Percentiles rank a stretch among this genome's conserved stretches.
These are phyloP conservation scores for Macroramphosus scolopax DNA, from an alignment of 2,797 vertebrate species.

Conservation along the genomic window DNA sequence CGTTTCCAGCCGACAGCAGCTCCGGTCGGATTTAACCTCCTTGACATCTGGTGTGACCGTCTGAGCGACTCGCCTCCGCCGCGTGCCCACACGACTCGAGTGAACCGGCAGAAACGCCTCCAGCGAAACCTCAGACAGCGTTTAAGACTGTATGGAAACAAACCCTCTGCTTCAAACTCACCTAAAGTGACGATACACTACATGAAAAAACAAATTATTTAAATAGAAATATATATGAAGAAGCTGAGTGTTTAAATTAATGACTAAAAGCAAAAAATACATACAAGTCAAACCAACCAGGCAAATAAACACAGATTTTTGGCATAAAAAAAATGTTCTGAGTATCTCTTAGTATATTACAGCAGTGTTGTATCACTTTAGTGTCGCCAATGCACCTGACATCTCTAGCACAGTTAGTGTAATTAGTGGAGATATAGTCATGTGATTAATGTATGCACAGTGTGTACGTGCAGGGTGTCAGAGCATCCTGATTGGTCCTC, in stretches of 20 bases:
- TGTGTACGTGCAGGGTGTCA: too few relatives aligned
- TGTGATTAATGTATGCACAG: too few relatives aligned
- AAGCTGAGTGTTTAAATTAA: slow-evolving; percentile 1
- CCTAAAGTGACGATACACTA: neutral
- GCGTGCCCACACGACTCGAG: too few relatives aligned
- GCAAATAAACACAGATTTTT: slow-evolving; percentile 12
- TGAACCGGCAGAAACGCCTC: too few relatives aligned
- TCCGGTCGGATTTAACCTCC: slow-evolving; percentile 30
- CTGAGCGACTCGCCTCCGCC: neutral
- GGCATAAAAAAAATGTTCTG: slow-evolving; percentile 29
- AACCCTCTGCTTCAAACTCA: too few relatives aligned
- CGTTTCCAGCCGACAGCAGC: slow-evolving; percentile 36
- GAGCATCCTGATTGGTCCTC: too few relatives aligned
- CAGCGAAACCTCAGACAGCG: too few relatives aligned
- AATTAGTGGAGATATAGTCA: too few relatives aligned
- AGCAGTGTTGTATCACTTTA: slow-evolving; percentile 7
- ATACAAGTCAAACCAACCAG: neutral
- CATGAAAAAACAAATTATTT: neutral
- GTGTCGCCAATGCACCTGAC: too few relatives aligned
- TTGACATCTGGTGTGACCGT: slow-evolving; percentile 9
- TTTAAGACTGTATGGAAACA: too few relatives aligned
- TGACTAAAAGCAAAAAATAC: neutral
- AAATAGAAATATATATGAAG: too few relatives aligned
- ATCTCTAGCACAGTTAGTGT: too few relatives aligned
- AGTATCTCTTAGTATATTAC: slow-evolving; percentile 35